Base-by-base conservation (phyloP, 2,113 vertebrate genomes). In the Phasianus colchicus region DNA sequence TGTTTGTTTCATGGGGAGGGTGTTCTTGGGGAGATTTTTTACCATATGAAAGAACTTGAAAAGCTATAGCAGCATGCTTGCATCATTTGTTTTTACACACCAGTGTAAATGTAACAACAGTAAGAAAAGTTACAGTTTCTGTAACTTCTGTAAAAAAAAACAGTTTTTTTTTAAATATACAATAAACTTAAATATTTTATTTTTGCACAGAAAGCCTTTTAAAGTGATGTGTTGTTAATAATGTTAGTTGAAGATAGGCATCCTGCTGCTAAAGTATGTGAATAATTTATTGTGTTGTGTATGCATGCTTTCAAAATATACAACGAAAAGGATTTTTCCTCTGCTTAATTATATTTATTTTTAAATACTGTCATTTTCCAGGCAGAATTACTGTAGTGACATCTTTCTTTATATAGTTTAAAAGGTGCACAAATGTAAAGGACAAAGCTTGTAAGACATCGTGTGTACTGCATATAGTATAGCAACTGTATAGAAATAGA, bases 1-100 rank as follows among this genome's bases (percentile, higher is more conserved):
- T 1, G 2, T 16, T 36, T 57, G 4, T 1, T 52, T 58, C 13
- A 8, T 60, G 17, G 21, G 4, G 25, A 4, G 6, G 2, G 12
- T 72, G 10, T 3, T 47, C 2, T 30, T 45, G 4, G 8, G 10
- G 4, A 70, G 38, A 0, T 5, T 45, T 73, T 84, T 77, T 11
- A 54, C 13, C 5, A 5, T 32, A 13, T 20, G 55, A 74, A 54
- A 73, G 32, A 30, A 66, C 6, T 57, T 61, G 10, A 79, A 88
- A 82, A 72, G 8, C 12, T 7, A 36, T 48, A 71, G 7, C 7
- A 54, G 4, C 24, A 9, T 8, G 1, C 9, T 60, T 75, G 20
- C 3, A 34, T 36, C 7, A 25, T n/a, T 3, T 57, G 38, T 32
- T 55, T 18, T 19, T 27, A 36, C 36, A 47, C 4, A 77, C 3